A percentile compares a stretch with the other conserved stretches of the same genome.
phyloP scores from a whole-genome alignment of 2,888 invertebrate genomes.

The Lysandra bellargus region DNA sequence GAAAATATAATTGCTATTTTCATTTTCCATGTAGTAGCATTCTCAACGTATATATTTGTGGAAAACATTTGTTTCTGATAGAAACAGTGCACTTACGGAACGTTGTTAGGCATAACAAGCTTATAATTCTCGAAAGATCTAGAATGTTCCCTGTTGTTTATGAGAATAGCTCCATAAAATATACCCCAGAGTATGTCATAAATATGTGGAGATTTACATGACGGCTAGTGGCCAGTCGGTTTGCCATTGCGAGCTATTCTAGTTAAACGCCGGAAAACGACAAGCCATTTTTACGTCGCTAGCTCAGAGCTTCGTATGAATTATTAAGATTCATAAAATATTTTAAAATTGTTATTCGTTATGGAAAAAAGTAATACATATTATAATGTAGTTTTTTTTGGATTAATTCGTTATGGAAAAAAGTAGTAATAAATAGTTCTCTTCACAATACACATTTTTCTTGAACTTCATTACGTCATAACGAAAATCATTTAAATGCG shows the following conservation, averaged over 20 bases:
- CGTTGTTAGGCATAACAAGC: neutral
- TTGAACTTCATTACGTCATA: too few species aligned
- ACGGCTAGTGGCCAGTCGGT: slow-evolving; percentile 31
- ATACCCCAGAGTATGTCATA: slow-evolving; percentile 35
- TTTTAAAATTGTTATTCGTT: neutral
- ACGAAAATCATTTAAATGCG: too few species aligned
- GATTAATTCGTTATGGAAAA: neutral
- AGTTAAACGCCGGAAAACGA: slow-evolving; percentile 10
- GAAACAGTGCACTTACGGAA: neutral
- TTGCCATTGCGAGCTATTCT: slow-evolving; percentile 21
- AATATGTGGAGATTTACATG: slow-evolving; percentile 38
- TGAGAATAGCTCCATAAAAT: slow-evolving; percentile 30
- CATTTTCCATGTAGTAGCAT: neutral
- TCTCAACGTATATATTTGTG: neutral
- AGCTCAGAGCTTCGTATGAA: slow-evolving; percentile 9
- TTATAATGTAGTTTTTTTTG: too few species aligned
- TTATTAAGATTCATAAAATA: neutral
- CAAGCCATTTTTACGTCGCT: slow-evolving; percentile 25
- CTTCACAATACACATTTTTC: too few species aligned
- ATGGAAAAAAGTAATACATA: neutral
- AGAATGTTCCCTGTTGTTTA: slow-evolving; percentile 29
- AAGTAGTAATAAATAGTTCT: too few species aligned
- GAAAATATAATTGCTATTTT: neutral
- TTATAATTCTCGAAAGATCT: slow-evolving; percentile 24
- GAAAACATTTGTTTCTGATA: neutral